Evolutionary conservation across 2,113 vertebrate species (phyloP).

Genomic region (Megalops atlanticus): DNA sequence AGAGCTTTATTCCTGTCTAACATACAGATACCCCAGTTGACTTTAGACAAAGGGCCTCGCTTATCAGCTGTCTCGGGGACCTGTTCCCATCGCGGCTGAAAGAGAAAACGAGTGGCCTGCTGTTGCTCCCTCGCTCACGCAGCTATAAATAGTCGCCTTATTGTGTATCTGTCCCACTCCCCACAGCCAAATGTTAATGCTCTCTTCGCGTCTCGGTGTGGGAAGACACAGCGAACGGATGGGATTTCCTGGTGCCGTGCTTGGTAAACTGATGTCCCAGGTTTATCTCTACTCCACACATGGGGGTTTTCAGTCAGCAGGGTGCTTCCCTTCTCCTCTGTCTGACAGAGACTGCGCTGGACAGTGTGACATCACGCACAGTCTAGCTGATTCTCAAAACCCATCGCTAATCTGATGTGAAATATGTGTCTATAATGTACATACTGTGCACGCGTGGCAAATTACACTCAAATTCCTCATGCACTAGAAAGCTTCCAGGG

Average conservation of each 20-base stretch:
- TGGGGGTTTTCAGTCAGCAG: neutral
- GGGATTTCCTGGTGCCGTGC: constrained; percentile 8
- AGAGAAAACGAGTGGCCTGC: neutral
- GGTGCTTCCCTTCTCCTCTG: neutral
- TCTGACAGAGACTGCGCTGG: neutral
- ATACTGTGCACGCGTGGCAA: neutral
- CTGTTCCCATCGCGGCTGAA: neutral
- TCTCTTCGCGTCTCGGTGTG: neutral
- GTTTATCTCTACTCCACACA: neutral
- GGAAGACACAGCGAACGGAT: constrained; percentile 1
- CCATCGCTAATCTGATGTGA: neutral
- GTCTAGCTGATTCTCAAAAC: neutral
- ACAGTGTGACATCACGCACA: neutral
- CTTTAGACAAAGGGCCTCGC: neutral
- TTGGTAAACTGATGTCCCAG: neutral
- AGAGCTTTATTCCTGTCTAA: neutral
- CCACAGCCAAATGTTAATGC: neutral
- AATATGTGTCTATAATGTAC: neutral
- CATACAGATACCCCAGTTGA: neutral
- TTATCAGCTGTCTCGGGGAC: neutral
- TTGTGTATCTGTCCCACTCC: neutral
- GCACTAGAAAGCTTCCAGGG: neutral
- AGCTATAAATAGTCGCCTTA: neutral
- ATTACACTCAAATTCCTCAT: neutral
- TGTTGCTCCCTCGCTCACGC: neutral